Conservation (phyloP, 2,113 vertebrate genomes). For the Beaufortia kweichowensis region DNA sequence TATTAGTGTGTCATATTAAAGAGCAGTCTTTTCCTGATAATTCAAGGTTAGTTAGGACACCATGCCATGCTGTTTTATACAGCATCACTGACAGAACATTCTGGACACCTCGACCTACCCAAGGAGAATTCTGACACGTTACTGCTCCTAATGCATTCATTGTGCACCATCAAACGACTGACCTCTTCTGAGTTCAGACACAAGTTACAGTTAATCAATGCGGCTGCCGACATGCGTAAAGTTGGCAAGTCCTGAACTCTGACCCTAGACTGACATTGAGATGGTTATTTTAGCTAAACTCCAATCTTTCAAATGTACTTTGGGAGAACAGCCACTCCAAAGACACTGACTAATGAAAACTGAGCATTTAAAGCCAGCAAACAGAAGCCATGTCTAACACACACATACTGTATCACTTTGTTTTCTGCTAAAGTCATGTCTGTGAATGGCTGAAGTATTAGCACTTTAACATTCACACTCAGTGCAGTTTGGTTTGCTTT, state of each 20-base stretch:
- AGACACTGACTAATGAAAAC: slow-evolving; percentile 15
- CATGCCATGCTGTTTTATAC: slow-evolving; percentile 45
- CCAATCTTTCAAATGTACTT: not conserved
- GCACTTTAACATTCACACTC: slow-evolving; percentile 10
- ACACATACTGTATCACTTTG: not conserved
- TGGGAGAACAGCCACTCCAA: not conserved
- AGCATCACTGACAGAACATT: slow-evolving; percentile 44
- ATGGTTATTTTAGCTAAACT: not conserved
- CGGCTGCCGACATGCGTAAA: slow-evolving; percentile 41
- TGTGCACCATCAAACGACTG: slow-evolving; percentile 25
- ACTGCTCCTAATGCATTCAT: slow-evolving; percentile 37
- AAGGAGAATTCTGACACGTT: slow-evolving; percentile 34
- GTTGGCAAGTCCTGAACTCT: slow-evolving; percentile 53
- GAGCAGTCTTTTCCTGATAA: slow-evolving; percentile 14
- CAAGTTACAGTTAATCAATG: slow-evolving; percentile 67
- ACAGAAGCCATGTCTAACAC: slow-evolving; percentile 14
- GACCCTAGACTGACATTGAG: slow-evolving; percentile 38
- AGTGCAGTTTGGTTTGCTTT: not conserved
- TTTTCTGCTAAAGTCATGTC: slow-evolving; percentile 17
- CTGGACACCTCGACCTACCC: slow-evolving; percentile 45
- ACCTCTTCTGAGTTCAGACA: slow-evolving; percentile 54
- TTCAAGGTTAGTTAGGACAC: slow-evolving; percentile 44
- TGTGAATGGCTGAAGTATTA: slow-evolving; percentile 10
- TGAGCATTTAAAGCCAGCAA: slow-evolving; percentile 12
- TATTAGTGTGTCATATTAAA: not conserved